A percentile compares a stretch with the other conserved stretches of the same genome.
Conservation (phyloP, 1,140 invertebrate species). For the Microvelia longipes region DNA sequence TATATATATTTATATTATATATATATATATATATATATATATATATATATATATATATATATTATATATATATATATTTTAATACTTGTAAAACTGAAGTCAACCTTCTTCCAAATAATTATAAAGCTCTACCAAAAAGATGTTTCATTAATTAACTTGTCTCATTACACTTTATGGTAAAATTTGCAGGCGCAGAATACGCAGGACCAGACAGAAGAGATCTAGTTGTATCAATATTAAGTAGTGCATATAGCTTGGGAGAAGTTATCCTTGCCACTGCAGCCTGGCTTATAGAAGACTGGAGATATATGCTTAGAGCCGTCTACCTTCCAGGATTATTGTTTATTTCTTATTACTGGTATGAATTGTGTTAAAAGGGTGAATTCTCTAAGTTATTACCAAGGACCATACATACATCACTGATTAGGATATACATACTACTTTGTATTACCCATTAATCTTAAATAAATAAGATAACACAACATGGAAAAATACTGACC, state of each 20-base stretch:
- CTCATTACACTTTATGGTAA: too few relatives aligned
- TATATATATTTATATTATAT: background rate
- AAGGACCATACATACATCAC: too few relatives aligned
- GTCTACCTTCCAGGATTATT: slow-evolving; percentile 42
- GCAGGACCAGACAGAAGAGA: slow-evolving; percentile 56
- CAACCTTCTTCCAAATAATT: too few relatives aligned
- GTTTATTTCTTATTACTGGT: slow-evolving; percentile 9
- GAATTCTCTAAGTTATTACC: too few relatives aligned
- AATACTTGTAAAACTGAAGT: background rate
- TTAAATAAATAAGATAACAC: too few relatives aligned
- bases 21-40: background rate
- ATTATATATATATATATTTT: background rate
- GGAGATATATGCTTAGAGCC: slow-evolving; percentile 48
- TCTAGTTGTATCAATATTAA: slow-evolving; percentile 51
- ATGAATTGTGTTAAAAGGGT: too few relatives aligned
- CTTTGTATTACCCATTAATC: too few relatives aligned
- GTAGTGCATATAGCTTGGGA: slow-evolving; percentile 53
- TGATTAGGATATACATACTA: too few relatives aligned
- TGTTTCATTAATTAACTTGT: too few relatives aligned
- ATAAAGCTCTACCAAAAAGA: too few relatives aligned
- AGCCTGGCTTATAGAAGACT: slow-evolving; percentile 50
- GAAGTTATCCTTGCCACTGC: slow-evolving; percentile 46
- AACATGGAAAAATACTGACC: too few relatives aligned
- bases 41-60: background rate
- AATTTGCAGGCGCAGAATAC: slow-evolving; percentile 53